Conservation (phyloP, 2,888 invertebrate species). For the Horisme vitalbata region DNA sequence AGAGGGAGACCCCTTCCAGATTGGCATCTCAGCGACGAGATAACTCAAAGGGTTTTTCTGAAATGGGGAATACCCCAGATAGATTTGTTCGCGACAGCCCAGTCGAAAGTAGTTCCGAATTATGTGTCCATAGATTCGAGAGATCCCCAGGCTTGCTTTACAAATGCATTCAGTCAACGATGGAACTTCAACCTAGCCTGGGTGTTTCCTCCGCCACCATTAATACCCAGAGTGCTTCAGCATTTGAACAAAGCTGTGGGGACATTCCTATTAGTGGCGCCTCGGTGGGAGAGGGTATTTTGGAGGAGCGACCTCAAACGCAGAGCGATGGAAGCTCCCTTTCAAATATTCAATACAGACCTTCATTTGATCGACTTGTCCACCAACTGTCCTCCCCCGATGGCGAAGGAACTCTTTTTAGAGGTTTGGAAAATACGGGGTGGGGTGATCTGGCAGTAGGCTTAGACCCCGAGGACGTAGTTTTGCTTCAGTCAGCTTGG, state of each 20-base stretch:
- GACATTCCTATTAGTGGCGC: constrained; percentile 10
- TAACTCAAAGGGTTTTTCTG: background rate
- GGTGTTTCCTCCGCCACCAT: background rate
- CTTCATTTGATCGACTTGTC: constrained; percentile 23
- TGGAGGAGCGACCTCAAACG: constrained; percentile 29
- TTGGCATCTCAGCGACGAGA: background rate
- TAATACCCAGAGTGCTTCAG: background rate
- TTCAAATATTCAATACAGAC: constrained; percentile 17
- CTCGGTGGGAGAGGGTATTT: constrained; percentile 28
- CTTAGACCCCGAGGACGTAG: background rate
- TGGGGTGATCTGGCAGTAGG: constrained; percentile 21
- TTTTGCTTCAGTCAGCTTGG: constrained; percentile 10
- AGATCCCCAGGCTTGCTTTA: background rate
- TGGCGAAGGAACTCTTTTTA: constrained; percentile 19
- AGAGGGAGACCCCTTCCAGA: background rate
- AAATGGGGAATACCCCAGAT: background rate
- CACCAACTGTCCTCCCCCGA: constrained; percentile 21
- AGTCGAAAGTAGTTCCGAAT: background rate
- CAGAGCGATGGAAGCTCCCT: constrained; percentile 20
- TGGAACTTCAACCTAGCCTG: background rate
- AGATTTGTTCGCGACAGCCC: background rate
- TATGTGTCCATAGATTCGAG: background rate
- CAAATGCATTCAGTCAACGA: background rate
- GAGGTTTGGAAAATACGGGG: constrained; percentile 38
- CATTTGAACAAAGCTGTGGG: background rate